Conservation (phyloP, 2,888 invertebrate genomes). For the Plemyria rubiginata region DNA sequence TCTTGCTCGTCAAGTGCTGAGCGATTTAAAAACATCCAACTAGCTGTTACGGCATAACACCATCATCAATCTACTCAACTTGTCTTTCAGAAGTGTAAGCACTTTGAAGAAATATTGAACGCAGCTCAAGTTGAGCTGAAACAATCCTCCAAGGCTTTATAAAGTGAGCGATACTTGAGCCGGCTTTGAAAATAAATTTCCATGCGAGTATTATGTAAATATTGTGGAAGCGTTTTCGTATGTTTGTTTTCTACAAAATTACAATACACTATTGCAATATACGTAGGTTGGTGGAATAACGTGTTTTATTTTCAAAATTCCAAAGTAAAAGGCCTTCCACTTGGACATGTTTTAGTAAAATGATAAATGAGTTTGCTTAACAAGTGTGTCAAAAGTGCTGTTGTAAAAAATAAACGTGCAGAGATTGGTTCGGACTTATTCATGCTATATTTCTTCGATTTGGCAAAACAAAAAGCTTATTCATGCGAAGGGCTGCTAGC, state of each 20-base stretch:
- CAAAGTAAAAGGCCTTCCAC: no score
- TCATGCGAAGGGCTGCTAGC: slow-evolving; percentile 47
- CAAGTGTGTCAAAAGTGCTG: background rate
- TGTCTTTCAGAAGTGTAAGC: slow-evolving; percentile 34
- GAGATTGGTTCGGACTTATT: background rate
- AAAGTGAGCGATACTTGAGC: slow-evolving; percentile 39
- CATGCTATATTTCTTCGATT: background rate
- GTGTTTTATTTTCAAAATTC: no score
- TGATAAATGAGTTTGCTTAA: no score
- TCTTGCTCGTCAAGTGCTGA: no score
- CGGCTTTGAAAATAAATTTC: slow-evolving; percentile 46
- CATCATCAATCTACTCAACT: slow-evolving; percentile 1
- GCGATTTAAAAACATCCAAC: no score
- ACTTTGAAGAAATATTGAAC: slow-evolving; percentile 28
- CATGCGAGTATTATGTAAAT: slow-evolving; percentile 36
- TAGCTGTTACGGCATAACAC: background rate
- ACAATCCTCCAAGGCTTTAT: slow-evolving; percentile 65
- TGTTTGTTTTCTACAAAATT: slow-evolving; percentile 6
- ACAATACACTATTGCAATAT: background rate
- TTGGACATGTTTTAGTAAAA: no score
- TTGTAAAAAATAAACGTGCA: no score
- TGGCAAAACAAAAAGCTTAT: slow-evolving; percentile 17
- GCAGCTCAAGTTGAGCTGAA: slow-evolving; percentile 49
- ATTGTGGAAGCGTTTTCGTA: slow-evolving; percentile 15
- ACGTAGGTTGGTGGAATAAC: no score